Base-by-base conservation (phyloP, 2,113 vertebrate species). In the Ptilonorhynchus violaceus region DNA sequence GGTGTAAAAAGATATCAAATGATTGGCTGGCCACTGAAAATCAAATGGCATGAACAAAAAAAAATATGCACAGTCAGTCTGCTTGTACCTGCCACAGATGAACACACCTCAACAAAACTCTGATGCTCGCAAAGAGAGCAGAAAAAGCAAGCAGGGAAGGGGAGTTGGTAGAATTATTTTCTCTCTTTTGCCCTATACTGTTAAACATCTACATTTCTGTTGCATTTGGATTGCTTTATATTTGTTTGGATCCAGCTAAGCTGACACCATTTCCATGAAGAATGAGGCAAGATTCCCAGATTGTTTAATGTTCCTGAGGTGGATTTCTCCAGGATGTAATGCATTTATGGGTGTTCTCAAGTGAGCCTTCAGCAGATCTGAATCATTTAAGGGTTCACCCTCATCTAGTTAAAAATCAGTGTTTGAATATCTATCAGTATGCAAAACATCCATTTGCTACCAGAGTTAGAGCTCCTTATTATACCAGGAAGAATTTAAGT, bases 401-500 rank as follows among this genome's bases (percentile, higher is more conserved):
- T 97, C 88, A 86, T 97, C 96, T 97, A 85, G 35, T 96, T 97
- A 97, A 98, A 97, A 98, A 98, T 96, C 96, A 97, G 89, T 94
- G 83, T 97, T 95, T 94, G 96, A 98, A 95, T 98, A 97, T 98
- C 96, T 97, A 97, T 98, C 97, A 98, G 97, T 96, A 98, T 98
- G 98, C 97, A 97, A 96, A 96, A 88, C 96, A 93, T 94, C 96
- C 97, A 94, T 97, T 96, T 85, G 77, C 94, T 97, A 82, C 88
- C 93, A 90, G 76, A 98, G 85, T 96, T 97, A 96, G 94, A 96
- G 88, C 92, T 98, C 93, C 98, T 98, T 98, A 98, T 98, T 98
- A 98, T 97, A 98, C 97, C 95, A 98, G 97, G 95, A 99, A 98
- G 98, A 98, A 98, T 98, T 98, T 98, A 98, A 97, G 97, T 98